These are phyloP conservation scores for Pelecanus crispus DNA, from an alignment of 2,113 vertebrate genomes.

Conservation along the genomic window DNA sequence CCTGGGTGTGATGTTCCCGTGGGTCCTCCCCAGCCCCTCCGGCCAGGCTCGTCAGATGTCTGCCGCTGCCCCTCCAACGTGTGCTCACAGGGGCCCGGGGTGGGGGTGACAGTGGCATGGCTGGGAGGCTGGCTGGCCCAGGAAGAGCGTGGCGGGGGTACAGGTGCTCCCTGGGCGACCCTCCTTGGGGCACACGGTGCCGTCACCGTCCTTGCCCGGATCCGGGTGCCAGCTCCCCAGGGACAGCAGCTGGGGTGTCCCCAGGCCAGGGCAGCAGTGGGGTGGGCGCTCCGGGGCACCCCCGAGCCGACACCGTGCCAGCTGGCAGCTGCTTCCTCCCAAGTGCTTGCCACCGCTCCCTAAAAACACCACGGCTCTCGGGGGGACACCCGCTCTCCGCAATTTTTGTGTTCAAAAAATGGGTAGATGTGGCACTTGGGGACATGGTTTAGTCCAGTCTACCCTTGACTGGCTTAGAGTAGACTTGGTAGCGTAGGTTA, in stretches of 20 bases:
- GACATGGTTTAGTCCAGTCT: too few species aligned
- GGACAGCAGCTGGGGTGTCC: not conserved
- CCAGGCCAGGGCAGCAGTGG: not conserved
- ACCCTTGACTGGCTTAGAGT: too few species aligned
- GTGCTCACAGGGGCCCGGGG: fast-evolving
- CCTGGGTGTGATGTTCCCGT: not conserved
- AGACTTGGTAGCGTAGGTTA: too few species aligned
- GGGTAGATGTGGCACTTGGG: too few species aligned
- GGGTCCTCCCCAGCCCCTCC: not conserved
- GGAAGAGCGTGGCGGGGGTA: not conserved
- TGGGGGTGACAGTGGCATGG: not conserved
- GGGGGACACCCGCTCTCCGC: not conserved
- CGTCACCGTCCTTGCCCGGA: not conserved
- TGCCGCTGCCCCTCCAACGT: fast-evolving
- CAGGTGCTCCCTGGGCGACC: not conserved
- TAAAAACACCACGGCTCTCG: not conserved
- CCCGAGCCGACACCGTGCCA: fast-evolving
- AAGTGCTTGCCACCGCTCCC: not conserved
- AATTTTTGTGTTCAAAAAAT: too few species aligned
- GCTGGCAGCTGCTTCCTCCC: not conserved
- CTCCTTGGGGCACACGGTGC: not conserved
- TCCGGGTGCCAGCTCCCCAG: too few species aligned
- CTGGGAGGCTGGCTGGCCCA: not conserved
- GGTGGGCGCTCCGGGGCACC: fast-evolving
- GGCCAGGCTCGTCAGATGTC: fast-evolving